phyloP scores from a whole-genome alignment of 2,888 invertebrate genomes.

The Agrotis segetum region DNA sequence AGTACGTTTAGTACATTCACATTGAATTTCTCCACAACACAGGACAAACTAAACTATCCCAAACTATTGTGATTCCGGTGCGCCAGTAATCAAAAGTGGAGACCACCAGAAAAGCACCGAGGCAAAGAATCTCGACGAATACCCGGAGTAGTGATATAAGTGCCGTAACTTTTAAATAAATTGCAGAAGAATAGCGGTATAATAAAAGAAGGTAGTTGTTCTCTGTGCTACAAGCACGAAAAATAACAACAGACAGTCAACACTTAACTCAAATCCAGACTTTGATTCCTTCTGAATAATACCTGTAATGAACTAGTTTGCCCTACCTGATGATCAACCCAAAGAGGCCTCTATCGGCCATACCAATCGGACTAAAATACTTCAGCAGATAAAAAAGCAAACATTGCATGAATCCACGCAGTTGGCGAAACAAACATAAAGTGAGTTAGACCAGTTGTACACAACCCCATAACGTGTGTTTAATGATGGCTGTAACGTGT shows the following conservation, averaged over 20 bases:
- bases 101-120: no score
- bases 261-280: neutral
- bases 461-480: conserved; percentile 30
- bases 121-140: no score
- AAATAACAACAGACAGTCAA: no score
- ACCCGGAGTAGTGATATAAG: no score
- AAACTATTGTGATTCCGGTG: no score
- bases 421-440: conserved; percentile 7
- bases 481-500: conserved; percentile 43
- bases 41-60: no score
- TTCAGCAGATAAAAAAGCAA: neutral
- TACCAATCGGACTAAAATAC: neutral
- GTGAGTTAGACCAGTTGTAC: conserved; percentile 25
- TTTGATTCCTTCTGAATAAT: neutral
- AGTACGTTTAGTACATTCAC: neutral
- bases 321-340: neutral
- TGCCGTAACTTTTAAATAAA: no score
- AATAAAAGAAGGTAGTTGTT: no score
- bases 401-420: conserved; percentile 4
- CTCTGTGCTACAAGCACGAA: no score
- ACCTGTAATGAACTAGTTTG: neutral
- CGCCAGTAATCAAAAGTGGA: no score
- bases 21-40: neutral
- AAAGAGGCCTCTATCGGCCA: neutral
- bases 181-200: no score